Evolutionary conservation across 2,888 invertebrate genomes (phyloP), one percentile per base, ranked within the genome.

Genomic region (Lasioglossum leucozonium): DNA sequence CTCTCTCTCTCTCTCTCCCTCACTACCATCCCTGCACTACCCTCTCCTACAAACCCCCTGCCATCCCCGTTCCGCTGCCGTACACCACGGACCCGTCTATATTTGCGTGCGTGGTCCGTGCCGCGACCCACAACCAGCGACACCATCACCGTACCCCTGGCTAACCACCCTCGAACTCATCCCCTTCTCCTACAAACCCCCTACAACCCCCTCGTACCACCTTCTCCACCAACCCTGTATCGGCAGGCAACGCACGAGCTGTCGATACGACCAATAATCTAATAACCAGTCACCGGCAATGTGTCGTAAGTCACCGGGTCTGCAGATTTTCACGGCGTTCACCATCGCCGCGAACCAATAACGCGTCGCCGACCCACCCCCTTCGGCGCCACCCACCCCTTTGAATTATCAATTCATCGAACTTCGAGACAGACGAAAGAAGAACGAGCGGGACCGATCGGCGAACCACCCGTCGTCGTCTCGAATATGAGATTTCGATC

Each of bases 191-290:
- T 58, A 37, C 62, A 6, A 0, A 6, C 16, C 30, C n/a, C 51
- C 51, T 51, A 51, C 51, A 22, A 30, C 42, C 69, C 58, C 75
- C 82, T 55, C 47, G 69, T 74, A 79, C 71, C 67, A 79, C 80
- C 72, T 51, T 72, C 30, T 76, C 85, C 72, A 40, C 69, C 69
- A 22, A 85, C 72, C 87, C 90, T 86, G 87, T 90, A 88, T 93
- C 90, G 88, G 81, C 87, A 73, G 88, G 90, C 89, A 91, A 92
- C 88, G 92, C 92, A 94, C 89, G 93, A 93, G 93, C 93, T 94
- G 94, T 94, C 94, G 94, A 94, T 94, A 93, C 92, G 93, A 92
- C 93, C 94, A 94, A 95, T 94, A 94, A 95, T 95, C 95, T 94
- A 95, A 95, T 94, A 95, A 95, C 94, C 93, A 94, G 93, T 94